Conservation (phyloP, 2,113 vertebrate species). For the Brachionichthys hirsutus region DNA sequence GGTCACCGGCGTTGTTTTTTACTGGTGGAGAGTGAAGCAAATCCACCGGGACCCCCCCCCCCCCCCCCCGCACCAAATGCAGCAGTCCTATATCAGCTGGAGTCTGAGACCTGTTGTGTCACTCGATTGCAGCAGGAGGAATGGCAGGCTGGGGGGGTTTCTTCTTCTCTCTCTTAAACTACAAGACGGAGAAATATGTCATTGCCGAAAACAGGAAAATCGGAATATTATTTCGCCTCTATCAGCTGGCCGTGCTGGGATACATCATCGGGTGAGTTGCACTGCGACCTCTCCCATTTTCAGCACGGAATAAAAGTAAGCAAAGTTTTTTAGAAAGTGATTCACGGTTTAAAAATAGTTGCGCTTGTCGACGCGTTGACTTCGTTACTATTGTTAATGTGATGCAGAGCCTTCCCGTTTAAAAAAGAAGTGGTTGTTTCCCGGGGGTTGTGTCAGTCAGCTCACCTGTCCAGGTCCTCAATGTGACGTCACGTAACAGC, state of each 20-base stretch:
- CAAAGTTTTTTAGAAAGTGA: conserved; percentile 42
- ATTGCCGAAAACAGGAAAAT: conserved; percentile 92
- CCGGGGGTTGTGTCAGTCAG: too few relatives aligned
- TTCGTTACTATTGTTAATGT: conserved; percentile 38
- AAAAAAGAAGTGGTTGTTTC: not conserved
- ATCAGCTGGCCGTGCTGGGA: conserved; percentile 88
- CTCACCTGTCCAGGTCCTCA: not conserved
- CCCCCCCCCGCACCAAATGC: conserved; percentile 20
- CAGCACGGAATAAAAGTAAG: not conserved
- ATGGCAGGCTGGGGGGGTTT: conserved; percentile 83
- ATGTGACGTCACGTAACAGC: conserved; percentile 19
- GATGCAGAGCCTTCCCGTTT: not conserved
- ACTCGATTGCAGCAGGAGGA: conserved; percentile 40
- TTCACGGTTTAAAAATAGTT: conserved; percentile 70
- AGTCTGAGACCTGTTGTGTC: conserved; percentile 31
- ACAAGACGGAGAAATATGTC: conserved; percentile 95
- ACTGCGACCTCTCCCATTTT: not conserved
- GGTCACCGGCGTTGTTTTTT: too few relatives aligned
- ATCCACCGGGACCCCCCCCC: too few relatives aligned
- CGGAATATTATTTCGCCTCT: conserved; percentile 86
- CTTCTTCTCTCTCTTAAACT: conserved; percentile 86
- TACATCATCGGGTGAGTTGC: conserved; percentile 91
- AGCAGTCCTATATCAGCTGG: conserved; percentile 31
- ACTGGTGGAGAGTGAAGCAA: too few relatives aligned
- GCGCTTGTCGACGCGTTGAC: conserved; percentile 11